phyloP scores from a whole-genome alignment of 2,113 vertebrate genomes.

The Gymnocephalus cernua region DNA sequence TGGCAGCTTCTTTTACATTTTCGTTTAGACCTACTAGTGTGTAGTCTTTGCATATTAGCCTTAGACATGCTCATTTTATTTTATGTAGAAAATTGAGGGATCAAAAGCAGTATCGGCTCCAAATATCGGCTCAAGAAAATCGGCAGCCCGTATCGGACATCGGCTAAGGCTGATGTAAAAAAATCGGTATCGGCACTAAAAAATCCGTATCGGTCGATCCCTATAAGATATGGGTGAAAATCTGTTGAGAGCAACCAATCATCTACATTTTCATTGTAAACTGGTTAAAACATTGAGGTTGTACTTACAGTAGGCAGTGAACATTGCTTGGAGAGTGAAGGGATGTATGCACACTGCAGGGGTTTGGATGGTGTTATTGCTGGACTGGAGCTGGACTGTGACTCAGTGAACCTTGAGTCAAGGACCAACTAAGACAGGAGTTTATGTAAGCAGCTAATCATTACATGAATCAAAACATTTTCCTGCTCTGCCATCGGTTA shows the following conservation, averaged over 20 bases:
- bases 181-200: too few relatives aligned
- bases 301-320: background rate
- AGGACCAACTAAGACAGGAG: constrained; percentile 29
- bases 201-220: too few relatives aligned
- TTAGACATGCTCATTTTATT: too few relatives aligned
- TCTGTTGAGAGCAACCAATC: background rate
- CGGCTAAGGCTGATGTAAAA: too few relatives aligned
- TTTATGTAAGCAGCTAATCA: constrained; percentile 43
- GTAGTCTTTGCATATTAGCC: too few relatives aligned
- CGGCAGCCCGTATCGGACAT: too few relatives aligned
- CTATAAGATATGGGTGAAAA: background rate
- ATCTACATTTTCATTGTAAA: background rate
- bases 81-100: too few relatives aligned
- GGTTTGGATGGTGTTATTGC: constrained; percentile 13
- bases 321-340: background rate
- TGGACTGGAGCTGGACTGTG: constrained; percentile 12
- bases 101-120: too few relatives aligned
- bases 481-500: background rate
- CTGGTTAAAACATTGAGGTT: background rate
- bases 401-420: background rate
- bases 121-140: too few relatives aligned
- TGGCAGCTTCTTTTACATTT: too few relatives aligned
- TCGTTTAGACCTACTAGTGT: too few relatives aligned
- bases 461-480: constrained; percentile 20
- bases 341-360: constrained; percentile 24